Percentiles rank a stretch among this genome's conserved stretches.
These are phyloP conservation scores for Sycophila sp. DNA, from an alignment of 1,140 invertebrate species.

Conservation along the genomic window DNA sequence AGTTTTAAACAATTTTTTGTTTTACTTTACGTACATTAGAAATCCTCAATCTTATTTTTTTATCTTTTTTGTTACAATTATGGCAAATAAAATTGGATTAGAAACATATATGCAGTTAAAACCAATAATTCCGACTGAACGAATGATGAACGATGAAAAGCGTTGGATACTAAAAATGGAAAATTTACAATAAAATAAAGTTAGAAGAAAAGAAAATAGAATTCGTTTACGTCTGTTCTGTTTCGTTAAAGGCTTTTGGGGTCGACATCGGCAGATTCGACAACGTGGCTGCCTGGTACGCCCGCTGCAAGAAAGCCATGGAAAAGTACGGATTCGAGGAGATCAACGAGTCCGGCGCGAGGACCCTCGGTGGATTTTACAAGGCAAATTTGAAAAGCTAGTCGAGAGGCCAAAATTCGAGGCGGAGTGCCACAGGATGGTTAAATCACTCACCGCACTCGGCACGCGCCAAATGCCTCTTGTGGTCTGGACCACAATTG, in stretches of 20 bases:
- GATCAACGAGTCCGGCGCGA: conserved; percentile 57
- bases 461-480: no score
- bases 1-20: no score
- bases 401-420: not conserved
- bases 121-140: no score
- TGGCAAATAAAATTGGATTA: no score
- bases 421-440: not conserved
- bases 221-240: conserved; percentile 65
- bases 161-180: no score
- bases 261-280: conserved; percentile 74
- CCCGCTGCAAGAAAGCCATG: conserved; percentile 67
- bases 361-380: conserved; percentile 43
- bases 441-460: not conserved
- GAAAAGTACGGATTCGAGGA: conserved; percentile 65
- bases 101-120: no score
- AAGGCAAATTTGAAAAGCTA: conserved; percentile 40
- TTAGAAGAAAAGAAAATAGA: conserved; percentile 64
- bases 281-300: conserved; percentile 74
- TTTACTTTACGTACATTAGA: no score
- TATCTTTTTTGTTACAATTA: no score
- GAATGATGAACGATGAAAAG: no score
- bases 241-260: conserved; percentile 69
- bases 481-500: no score
- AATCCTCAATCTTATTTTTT: no score
- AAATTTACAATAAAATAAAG: conserved; percentile 34